Conservation (phyloP, 1,140 invertebrate species). For the Diabrotica virgifera region DNA sequence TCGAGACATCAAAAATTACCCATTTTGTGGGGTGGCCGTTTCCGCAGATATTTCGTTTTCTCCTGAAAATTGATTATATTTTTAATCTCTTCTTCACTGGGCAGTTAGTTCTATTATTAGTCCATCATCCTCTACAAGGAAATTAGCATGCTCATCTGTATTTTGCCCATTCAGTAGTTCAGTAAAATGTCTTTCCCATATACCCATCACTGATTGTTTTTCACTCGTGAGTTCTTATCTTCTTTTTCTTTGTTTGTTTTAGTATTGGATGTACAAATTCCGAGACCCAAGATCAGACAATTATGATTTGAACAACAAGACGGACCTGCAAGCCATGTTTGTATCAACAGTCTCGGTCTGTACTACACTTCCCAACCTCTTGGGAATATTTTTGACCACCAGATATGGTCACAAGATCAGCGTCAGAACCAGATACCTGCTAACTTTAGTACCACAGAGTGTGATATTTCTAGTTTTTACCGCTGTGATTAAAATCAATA, state of each 20-base stretch:
- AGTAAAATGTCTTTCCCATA: too few species aligned
- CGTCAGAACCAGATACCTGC: neutral
- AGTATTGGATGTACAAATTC: conserved; percentile 33
- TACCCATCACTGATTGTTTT: too few species aligned
- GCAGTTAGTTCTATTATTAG: too few species aligned
- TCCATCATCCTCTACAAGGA: too few species aligned
- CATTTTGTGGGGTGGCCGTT: too few species aligned
- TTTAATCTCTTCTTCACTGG: too few species aligned
- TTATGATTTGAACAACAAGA: conserved; percentile 19
- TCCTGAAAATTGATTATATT: too few species aligned
- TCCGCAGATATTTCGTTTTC: too few species aligned
- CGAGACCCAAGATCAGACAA: conserved; percentile 18
- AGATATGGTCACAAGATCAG: neutral
- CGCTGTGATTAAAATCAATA: conserved; percentile 22
- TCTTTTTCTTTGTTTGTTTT: conserved; percentile 6
- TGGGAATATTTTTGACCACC: neutral
- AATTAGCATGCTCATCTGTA: too few species aligned
- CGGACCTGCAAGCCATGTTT: conserved; percentile 23
- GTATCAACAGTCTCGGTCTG: conserved; percentile 10
- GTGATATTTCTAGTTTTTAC: conserved; percentile 5
- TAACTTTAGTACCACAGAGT: neutral
- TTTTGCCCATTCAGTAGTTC: too few species aligned
- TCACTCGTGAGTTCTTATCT: too few species aligned
- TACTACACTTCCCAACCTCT: conserved; percentile 5
- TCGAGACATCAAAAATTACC: too few species aligned